Conservation (phyloP, 2,888 invertebrate species). For the Orchesellides sinensis region DNA sequence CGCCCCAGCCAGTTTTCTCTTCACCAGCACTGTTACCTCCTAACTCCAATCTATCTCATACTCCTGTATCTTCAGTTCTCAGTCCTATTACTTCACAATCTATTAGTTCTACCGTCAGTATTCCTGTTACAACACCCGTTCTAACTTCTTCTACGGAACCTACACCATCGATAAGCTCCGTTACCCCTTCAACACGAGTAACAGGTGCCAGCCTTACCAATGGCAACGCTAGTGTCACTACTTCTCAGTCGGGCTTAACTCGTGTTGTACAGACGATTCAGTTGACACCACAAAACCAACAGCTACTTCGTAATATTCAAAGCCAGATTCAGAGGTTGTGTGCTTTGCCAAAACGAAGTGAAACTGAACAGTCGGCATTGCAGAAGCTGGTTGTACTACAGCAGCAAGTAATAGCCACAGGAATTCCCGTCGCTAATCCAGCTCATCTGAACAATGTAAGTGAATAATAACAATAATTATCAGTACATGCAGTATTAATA, state of each 20-base stretch:
- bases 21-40: slow-evolving; percentile 4
- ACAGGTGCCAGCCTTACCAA: slow-evolving; percentile 45
- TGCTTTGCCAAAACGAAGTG: slow-evolving; percentile 70
- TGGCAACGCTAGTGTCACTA: slow-evolving; percentile 35
- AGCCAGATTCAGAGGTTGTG: slow-evolving; percentile 71
- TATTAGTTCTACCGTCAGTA: not conserved
- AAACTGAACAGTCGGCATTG: slow-evolving; percentile 72
- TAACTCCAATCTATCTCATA: slow-evolving; percentile 11
- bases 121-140: not conserved
- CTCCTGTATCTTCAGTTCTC: slow-evolving; percentile 10
- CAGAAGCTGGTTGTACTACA: slow-evolving; percentile 74
- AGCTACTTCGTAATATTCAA: slow-evolving; percentile 77
- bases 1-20: slow-evolving; percentile 23
- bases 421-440: slow-evolving; percentile 72
- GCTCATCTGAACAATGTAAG: slow-evolving; percentile 73
- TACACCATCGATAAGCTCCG: slow-evolving; percentile 24
- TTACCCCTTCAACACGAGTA: slow-evolving; percentile 31
- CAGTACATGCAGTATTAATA: slow-evolving; percentile 21
- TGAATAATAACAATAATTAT: slow-evolving; percentile 53
- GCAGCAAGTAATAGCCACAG: slow-evolving; percentile 74
- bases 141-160: not conserved
- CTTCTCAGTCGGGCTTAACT: slow-evolving; percentile 56
- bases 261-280: slow-evolving; percentile 83
- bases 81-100: slow-evolving; percentile 17
- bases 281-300: slow-evolving; percentile 85